phyloP scores from a whole-genome alignment of 2,113 vertebrate genomes.

The Myocastor coypus region DNA sequence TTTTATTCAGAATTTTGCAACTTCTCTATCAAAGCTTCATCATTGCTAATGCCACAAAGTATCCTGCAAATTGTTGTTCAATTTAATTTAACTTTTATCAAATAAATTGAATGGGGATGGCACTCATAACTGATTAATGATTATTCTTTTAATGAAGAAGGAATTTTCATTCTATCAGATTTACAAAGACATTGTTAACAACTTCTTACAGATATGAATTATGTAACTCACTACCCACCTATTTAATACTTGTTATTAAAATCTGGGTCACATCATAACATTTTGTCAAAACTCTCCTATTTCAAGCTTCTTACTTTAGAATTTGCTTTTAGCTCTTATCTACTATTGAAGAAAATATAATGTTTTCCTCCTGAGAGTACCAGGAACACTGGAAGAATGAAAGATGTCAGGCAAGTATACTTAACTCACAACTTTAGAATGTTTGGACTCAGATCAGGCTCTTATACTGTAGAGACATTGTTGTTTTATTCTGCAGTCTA shows the following conservation, averaged over 20 bases:
- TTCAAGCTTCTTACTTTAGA: neutral
- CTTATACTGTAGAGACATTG: neutral
- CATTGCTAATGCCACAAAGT: neutral
- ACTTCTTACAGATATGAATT: neutral
- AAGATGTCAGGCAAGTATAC: neutral
- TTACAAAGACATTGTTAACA: neutral
- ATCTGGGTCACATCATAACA: neutral
- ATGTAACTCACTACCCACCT: neutral
- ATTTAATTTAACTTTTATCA: slow-evolving; percentile 8
- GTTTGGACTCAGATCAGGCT: neutral
- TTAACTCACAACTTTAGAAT: neutral
- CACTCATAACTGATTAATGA: neutral
- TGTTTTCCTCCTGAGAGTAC: neutral
- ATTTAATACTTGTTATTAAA: neutral
- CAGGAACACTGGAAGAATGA: neutral
- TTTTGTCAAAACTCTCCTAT: neutral
- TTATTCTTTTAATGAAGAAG: neutral
- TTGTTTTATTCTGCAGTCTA: neutral
- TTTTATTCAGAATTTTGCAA: slow-evolving; percentile 8
- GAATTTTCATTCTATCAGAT: neutral
- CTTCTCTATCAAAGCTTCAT: neutral
- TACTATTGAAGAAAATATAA: neutral
- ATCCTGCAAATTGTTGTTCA: neutral
- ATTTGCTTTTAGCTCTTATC: neutral
- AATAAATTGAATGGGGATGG: neutral